Percentiles rank a stretch among this genome's conserved stretches.
Evolutionary conservation across 2,113 vertebrate genomes (phyloP).

Genomic region (Larimichthys polyactis): DNA sequence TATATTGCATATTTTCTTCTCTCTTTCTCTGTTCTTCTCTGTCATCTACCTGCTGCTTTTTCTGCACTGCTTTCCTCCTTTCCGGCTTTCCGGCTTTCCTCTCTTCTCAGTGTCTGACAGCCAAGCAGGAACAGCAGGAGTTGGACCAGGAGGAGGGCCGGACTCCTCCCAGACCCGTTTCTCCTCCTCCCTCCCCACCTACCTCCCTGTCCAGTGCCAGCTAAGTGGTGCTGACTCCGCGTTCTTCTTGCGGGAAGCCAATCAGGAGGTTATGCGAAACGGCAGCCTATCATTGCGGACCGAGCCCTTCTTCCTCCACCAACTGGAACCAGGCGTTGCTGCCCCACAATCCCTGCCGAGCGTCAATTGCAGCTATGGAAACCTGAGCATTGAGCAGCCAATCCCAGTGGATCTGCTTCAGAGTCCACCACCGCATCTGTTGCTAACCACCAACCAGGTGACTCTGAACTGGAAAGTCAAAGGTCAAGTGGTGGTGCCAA

Average conservation of each 20-base stretch:
- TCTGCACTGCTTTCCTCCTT: background rate
- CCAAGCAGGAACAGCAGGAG: conserved; percentile 80
- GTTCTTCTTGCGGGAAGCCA: conserved; percentile 94
- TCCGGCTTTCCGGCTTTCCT: conserved; percentile 4
- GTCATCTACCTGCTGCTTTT: background rate
- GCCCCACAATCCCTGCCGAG: conserved; percentile 83
- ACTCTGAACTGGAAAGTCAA: conserved; percentile 84
- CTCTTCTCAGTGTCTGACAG: conserved; percentile 81
- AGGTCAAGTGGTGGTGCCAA: conserved; percentile 88
- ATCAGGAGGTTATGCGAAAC: conserved; percentile 94
- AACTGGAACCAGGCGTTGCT: conserved; percentile 76
- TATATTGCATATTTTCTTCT: conserved; percentile 1
- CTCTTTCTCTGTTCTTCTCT: background rate
- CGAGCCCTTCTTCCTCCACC: conserved; percentile 91
- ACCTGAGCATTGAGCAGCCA: conserved; percentile 85
- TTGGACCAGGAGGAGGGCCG: conserved; percentile 48
- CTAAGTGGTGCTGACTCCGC: conserved; percentile 85
- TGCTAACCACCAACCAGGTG: conserved; percentile 84
- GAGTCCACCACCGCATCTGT: conserved; percentile 75
- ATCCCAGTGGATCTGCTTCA: conserved; percentile 89
- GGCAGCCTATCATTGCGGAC: conserved; percentile 90
- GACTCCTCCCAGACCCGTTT: conserved; percentile 85
- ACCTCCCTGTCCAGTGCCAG: conserved; percentile 88
- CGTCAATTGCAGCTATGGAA: conserved; percentile 93
- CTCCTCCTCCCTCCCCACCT: conserved; percentile 89